Conservation (phyloP, 1,140 invertebrate genomes). For the Conus betulinus region DNA sequence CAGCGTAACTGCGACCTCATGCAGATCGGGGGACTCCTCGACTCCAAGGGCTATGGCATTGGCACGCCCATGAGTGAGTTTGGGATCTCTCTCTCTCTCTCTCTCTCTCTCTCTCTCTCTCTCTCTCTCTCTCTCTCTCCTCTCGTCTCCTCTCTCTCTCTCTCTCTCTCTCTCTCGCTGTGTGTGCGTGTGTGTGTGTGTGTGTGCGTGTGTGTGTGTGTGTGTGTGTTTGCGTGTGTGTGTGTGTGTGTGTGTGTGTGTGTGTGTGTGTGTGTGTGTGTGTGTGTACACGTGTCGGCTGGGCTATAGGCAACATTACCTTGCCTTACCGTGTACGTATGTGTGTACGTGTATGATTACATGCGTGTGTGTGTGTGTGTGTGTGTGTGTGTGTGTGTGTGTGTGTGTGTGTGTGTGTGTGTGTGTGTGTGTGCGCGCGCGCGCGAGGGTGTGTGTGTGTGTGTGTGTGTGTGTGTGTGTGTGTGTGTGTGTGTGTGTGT, state of each 20-base stretch:
- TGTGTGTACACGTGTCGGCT: too few relatives aligned
- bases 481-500: background rate
- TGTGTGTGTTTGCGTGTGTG: background rate
- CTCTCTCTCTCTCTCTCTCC: too few relatives aligned
- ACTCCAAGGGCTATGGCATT: conserved; percentile 89
- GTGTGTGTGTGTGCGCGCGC: background rate
- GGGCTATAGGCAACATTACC: too few relatives aligned
- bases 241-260: background rate
- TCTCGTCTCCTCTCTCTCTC: too few relatives aligned
- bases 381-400: too few relatives aligned
- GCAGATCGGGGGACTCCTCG: conserved; percentile 95
- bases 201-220: background rate
- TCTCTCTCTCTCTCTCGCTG: too few relatives aligned
- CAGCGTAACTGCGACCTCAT: conserved; percentile 97
- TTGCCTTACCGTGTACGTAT: background rate
- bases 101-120: too few relatives aligned
- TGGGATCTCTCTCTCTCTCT: background rate
- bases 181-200: background rate
- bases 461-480: background rate
- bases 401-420: background rate
- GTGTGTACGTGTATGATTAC: background rate
- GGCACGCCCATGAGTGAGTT: conserved; percentile 77
- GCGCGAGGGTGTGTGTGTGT: too few relatives aligned
- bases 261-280: too few relatives aligned
- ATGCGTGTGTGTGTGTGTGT: background rate